A percentile compares a stretch with the other conserved stretches of the same genome.
Evolutionary conservation across 2,888 invertebrate genomes (phyloP).

Genomic region (Drosophila cognata): DNA sequence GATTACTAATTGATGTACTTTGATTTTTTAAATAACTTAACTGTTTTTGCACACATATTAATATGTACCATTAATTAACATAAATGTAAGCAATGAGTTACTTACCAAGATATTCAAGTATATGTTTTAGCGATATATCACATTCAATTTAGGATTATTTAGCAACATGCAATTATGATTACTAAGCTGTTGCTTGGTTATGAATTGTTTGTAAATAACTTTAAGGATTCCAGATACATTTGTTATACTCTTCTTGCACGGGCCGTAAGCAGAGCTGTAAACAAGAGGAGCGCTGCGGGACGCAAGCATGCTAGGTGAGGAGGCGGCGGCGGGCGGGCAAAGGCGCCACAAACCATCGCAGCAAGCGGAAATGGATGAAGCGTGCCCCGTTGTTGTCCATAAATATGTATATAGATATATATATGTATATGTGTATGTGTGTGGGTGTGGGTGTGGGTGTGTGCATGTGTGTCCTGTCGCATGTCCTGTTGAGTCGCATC

Average conservation of each 20-base stretch:
- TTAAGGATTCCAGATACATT: slow-evolving; percentile 13
- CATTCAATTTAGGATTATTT: not conserved
- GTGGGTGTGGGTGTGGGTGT: not conserved
- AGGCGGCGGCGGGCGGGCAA: not conserved
- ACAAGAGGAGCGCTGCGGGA: slow-evolving; percentile 3
- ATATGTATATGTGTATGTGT: not conserved
- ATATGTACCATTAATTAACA: too few relatives aligned
- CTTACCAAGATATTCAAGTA: not conserved
- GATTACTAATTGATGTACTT: too few relatives aligned
- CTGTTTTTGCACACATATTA: too few relatives aligned
- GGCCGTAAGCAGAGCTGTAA: slow-evolving; percentile 29
- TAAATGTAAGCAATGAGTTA: too few relatives aligned
- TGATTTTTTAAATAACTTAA: too few relatives aligned
- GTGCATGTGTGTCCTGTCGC: slow-evolving; percentile 14
- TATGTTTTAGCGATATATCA: not conserved
- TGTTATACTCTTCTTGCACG: slow-evolving; percentile 15
- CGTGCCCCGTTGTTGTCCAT: slow-evolving; percentile 10
- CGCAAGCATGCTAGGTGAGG: not conserved
- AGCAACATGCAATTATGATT: slow-evolving; percentile 3
- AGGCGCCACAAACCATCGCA: slow-evolving; percentile 51
- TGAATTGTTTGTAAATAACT: slow-evolving; percentile 7
- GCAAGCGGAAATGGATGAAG: slow-evolving; percentile 53
- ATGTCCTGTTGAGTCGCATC: slow-evolving; percentile 22
- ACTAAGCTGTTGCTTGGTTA: slow-evolving; percentile 9
- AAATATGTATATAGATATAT: not conserved